phyloP scores from a whole-genome alignment of 2,888 invertebrate species.

The Ophion obscuratus region DNA sequence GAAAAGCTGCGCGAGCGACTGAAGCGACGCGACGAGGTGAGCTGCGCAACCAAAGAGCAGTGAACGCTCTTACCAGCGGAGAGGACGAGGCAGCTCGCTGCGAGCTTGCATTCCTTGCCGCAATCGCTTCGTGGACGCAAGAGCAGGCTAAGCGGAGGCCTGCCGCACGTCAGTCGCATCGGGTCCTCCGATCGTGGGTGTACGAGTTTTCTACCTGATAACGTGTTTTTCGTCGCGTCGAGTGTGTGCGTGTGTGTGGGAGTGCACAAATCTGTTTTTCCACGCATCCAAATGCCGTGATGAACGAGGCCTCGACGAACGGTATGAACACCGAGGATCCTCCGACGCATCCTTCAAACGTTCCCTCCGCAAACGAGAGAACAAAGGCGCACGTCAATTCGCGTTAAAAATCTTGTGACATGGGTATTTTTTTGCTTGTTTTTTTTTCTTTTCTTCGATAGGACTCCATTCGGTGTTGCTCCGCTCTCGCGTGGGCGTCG shows the following conservation, averaged over 20 bases:
- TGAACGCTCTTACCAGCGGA: neutral
- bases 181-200: slow-evolving; percentile 68
- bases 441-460: slow-evolving; percentile 35
- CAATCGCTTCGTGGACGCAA: neutral
- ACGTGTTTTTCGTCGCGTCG: slow-evolving; percentile 38
- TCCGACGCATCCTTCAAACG: neutral
- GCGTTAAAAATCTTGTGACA: neutral
- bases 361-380: slow-evolving; percentile 29
- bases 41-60: neutral
- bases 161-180: slow-evolving; percentile 65
- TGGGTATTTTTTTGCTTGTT: slow-evolving; percentile 17
- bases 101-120: neutral
- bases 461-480: slow-evolving; percentile 63
- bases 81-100: neutral
- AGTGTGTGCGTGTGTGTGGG: slow-evolving; percentile 63
- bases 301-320: slow-evolving; percentile 79
- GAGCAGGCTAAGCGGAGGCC: neutral
- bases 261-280: slow-evolving; percentile 63
- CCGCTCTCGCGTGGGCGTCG: slow-evolving; percentile 79
- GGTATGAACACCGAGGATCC: slow-evolving; percentile 73
- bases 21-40: neutral
- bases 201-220: slow-evolving; percentile 58
- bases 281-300: slow-evolving; percentile 78
- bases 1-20: neutral
- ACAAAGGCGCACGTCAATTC: slow-evolving; percentile 25